phyloP scores from a whole-genome alignment of 2,113 vertebrate species.

The Nothoprocta perdicaria region DNA sequence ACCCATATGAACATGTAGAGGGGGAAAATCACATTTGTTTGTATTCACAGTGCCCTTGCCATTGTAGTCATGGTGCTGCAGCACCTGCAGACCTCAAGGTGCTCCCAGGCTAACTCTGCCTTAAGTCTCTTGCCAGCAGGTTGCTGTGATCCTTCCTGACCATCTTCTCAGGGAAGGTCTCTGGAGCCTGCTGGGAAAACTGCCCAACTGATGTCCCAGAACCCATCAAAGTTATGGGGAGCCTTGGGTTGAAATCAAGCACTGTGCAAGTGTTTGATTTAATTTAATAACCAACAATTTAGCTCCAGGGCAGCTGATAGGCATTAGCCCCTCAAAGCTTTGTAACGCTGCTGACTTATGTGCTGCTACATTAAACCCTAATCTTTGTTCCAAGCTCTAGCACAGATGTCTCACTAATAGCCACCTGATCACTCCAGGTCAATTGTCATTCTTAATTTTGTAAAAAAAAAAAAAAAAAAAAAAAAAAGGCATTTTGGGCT shows the following conservation, averaged over 20 bases:
- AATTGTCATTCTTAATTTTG: neutral
- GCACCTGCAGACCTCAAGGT: neutral
- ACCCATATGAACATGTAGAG: neutral
- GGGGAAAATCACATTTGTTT: neutral
- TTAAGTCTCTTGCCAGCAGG: neutral
- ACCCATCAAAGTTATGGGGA: neutral
- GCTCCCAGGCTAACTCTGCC: fast-evolving
- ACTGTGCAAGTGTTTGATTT: neutral
- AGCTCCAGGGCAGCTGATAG: neutral
- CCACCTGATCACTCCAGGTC: neutral
- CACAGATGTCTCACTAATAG: neutral
- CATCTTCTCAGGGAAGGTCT: neutral
- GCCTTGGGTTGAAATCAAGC: neutral
- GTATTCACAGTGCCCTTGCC: neutral
- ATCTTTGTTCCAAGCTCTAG: neutral
- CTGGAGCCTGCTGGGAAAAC: neutral
- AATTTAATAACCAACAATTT: neutral
- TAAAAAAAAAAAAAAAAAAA: neutral
- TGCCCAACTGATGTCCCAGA: neutral
- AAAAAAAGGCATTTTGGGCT: neutral
- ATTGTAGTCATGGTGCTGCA: neutral
- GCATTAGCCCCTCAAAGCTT: neutral
- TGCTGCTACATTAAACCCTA: neutral
- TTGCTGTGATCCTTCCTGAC: neutral
- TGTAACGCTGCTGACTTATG: neutral